Base-by-base conservation (phyloP, 2,797 vertebrate species). In the Podargus strigoides region DNA sequence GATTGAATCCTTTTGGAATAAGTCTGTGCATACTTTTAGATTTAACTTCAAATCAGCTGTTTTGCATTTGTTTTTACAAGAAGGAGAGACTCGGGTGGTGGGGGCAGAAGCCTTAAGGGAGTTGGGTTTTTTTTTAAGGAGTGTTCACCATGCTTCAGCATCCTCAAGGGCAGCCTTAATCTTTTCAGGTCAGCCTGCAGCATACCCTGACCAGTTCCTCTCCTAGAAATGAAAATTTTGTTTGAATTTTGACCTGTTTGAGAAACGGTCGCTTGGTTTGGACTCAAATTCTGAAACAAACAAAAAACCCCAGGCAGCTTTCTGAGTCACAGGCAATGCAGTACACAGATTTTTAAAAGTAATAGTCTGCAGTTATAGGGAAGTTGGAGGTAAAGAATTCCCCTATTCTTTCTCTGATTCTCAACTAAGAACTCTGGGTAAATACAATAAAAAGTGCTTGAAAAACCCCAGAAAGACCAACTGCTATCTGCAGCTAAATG, bases 351-450 rank as follows among this genome's bases (percentile, higher is more conserved):
- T 94, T 64, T 0, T 55, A 44, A 87, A 95, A 81, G 6, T 59
- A 66, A 18, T 70, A 49, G 7, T 87, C 66, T 84, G 18, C 66
- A 89, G 24, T 28, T 91, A 52, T 68, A 72, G 39, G 93, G 90
- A 93, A 97, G 93, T 87, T 87, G 39, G 49, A 85, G 36, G 66
- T 84, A 91, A 63, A 95, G 90, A 97, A 97, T 93, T 96, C 87
- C 91, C 87, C 87, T 73, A 1, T 55, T 84, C 5, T 3, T 83
- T 89, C 36, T 80, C 63, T 84, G 62, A 34, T 78, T 88, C 85
- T 81, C 83, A 36, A 36, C 47, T 78, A 52, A 84, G 74, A 83
- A 42, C 63, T 79, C 42, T 87, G 76, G 59, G 79, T 91, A 83
- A 77, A 85, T 55, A 23, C 58, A 89, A 46, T 89, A 55, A 81